These are phyloP conservation scores for Dynastes maya DNA, from an alignment of 2,888 invertebrate species.

Conservation along the genomic window DNA sequence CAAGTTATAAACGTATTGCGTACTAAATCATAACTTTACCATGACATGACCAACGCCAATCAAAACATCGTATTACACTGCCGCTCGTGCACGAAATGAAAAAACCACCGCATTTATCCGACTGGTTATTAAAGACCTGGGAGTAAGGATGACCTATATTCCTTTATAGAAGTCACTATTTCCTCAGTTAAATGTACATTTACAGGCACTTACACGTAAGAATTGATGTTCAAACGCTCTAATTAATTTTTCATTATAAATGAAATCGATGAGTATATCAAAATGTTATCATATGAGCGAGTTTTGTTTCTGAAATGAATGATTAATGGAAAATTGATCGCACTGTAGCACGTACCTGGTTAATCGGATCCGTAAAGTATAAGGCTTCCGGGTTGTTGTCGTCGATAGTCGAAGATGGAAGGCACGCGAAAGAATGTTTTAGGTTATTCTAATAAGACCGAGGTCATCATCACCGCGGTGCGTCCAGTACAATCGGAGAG, in stretches of 20 bases:
- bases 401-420: conserved; percentile 14
- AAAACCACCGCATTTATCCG: conserved; percentile 12
- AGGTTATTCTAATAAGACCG: conserved; percentile 32
- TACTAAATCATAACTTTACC: conserved; percentile 13
- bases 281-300: not conserved
- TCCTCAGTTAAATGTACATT: not conserved
- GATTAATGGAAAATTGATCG: conserved; percentile 6
- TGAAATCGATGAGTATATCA: not conserved
- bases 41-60: not conserved
- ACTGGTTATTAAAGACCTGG: conserved; percentile 16
- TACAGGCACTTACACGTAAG: not conserved
- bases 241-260: not conserved
- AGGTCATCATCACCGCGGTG: conserved; percentile 30
- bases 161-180: not conserved
- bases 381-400: conserved; percentile 20
- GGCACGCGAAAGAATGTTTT: conserved; percentile 34
- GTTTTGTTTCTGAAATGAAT: not conserved
- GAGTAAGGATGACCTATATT: conserved; percentile 39
- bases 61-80: not conserved
- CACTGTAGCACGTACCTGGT: conserved; percentile 17
- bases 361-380: not conserved
- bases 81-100: conserved; percentile 7
- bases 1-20: not conserved
- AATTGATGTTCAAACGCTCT: not conserved
- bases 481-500: conserved; percentile 33